Evolutionary conservation across 30 jellyfish, hydroid and myxozoan genomes (phyloP), one percentile per base, ranked within the genome.

Genomic region (Aurelia aurita): DNA sequence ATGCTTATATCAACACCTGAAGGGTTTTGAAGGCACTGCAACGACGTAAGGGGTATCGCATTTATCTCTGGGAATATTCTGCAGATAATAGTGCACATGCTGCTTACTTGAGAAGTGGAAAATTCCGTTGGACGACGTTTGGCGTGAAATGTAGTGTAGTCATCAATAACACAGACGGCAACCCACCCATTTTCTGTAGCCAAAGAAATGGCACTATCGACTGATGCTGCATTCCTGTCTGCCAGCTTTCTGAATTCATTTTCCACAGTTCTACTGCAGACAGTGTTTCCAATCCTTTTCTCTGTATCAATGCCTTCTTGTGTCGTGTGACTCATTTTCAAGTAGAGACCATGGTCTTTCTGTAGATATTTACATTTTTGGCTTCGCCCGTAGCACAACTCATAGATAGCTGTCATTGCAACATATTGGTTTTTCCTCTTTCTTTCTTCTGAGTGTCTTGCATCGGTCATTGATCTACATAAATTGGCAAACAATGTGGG

Each of bases 201-300:
- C 28, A 47, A 8, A 6, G 86, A 25, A 32, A 74, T 47, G 4
- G 86, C 86, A 74, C 57, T 28, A 74, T 74, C 29, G 12, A 74
- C 86, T 51, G 86, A 22, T 26, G 19, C 31, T 15, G 73, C n/a
- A 46, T 74, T 74, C 54, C 31, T n/a, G 22, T 47, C 74, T 35
- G 75, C 58, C 21, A 74, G 31, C 86, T 32, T 74, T 23, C 49
- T 53, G 20, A 74, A 15, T 55, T 74, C 86, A 23, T 74, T 74
- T 55, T 74, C 86, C 43, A 74, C 86, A 6, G 74, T 74, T 74
- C 86, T 71, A 27, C 55, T 74, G 86, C 74, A 45, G 5, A 74
- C 86, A 58, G 74, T 26, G 57, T 54, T 74, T 3, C 73, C 73
- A 10, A 74, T 74, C 14, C 58, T 74, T 55, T 74, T 74, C 28